Conservation (phyloP, 2,113 vertebrate species). For the Etia nguti region DNA sequence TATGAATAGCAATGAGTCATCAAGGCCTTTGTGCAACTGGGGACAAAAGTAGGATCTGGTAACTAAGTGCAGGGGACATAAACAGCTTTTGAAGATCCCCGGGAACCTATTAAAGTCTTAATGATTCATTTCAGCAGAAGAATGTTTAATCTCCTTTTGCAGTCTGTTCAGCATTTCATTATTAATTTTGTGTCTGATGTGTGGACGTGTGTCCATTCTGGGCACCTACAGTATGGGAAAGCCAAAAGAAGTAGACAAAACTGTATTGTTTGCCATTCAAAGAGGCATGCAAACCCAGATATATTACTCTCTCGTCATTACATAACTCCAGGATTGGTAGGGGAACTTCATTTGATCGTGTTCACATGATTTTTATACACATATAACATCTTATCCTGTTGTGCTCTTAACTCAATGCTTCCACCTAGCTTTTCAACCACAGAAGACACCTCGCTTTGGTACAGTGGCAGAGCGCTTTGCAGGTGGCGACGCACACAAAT, state of each 20-base stretch:
- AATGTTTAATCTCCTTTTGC: constrained; percentile 38
- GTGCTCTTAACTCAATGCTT: constrained; percentile 57
- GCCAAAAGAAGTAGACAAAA: background rate
- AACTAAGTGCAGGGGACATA: constrained; percentile 36
- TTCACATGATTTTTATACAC: background rate
- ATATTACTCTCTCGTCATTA: background rate
- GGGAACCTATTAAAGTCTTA: constrained; percentile 35
- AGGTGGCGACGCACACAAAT: background rate
- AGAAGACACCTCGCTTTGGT: constrained; percentile 53
- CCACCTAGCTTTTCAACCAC: constrained; percentile 60
- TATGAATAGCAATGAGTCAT: constrained; percentile 56
- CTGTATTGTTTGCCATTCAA: background rate
- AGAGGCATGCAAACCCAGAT: background rate
- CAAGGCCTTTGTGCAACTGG: constrained; percentile 22
- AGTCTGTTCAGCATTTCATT: background rate
- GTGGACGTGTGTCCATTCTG: background rate
- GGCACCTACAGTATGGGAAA: background rate
- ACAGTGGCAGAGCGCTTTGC: background rate
- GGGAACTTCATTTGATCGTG: constrained; percentile 15
- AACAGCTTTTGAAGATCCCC: constrained; percentile 47
- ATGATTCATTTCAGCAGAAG: constrained; percentile 40
- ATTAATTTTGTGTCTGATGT: background rate
- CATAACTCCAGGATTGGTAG: background rate
- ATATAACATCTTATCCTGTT: background rate
- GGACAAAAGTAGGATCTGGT: constrained; percentile 34